phyloP scores from a whole-genome alignment of 2,797 vertebrate genomes.

The Pseudomugil tenellus region DNA sequence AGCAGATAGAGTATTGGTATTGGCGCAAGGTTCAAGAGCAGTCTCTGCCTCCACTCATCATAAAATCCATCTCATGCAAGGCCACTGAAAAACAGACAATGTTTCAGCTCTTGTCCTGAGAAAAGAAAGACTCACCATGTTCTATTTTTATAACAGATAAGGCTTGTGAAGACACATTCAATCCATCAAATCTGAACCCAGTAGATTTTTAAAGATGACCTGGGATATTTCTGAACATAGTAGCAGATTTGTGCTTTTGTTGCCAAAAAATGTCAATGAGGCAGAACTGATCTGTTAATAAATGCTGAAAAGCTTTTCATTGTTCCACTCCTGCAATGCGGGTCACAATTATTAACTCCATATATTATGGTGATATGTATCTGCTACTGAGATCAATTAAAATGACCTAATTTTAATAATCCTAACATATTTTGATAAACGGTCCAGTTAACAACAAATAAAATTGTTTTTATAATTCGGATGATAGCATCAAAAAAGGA shows the following conservation, averaged over 20 bases:
- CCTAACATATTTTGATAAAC: not conserved
- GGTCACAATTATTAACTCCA: not conserved
- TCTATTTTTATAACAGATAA: constrained; percentile 49
- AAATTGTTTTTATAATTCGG: no score
- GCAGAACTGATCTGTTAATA: not conserved
- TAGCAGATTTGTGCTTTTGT: constrained; percentile 3
- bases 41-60: constrained; percentile 56
- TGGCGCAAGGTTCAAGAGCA: constrained; percentile 29
- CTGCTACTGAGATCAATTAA: not conserved
- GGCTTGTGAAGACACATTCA: constrained; percentile 25
- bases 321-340: not conserved
- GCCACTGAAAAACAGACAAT: constrained; percentile 47
- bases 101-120: constrained; percentile 54
- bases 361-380: not conserved
- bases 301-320: not conserved
- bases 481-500: not conserved
- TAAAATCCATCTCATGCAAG: constrained; percentile 60
- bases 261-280: not conserved
- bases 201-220: constrained; percentile 18
- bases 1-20: constrained; percentile 28
- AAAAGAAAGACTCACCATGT: constrained; percentile 47
- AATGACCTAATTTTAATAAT: not conserved
- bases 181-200: constrained; percentile 18
- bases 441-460: no score
- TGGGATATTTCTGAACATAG: constrained; percentile 14